Conservation (phyloP, 2,888 invertebrate species). For the Pachycephus smyrnensis region DNA sequence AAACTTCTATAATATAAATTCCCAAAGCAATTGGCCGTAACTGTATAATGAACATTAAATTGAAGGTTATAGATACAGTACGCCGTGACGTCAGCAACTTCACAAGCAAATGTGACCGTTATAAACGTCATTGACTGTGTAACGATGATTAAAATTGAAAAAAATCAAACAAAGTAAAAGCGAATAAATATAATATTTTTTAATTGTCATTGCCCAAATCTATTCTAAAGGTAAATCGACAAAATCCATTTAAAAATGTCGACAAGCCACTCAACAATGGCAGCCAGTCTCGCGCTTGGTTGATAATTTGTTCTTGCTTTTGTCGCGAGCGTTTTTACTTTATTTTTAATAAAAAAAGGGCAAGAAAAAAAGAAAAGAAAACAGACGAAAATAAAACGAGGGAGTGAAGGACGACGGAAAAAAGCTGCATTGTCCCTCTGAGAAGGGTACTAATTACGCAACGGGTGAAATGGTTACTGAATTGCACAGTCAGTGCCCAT, state of each 20-base stretch:
- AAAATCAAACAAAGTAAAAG: too few relatives aligned
- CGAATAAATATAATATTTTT: background rate
- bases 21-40: background rate
- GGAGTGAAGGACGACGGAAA: background rate
- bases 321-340: too few relatives aligned
- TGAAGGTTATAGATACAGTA: too few relatives aligned
- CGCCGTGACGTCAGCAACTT: too few relatives aligned
- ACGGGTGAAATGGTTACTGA: background rate
- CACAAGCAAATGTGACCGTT: too few relatives aligned
- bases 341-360: too few relatives aligned
- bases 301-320: background rate
- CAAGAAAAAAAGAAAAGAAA: accelerated
- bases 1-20: background rate
- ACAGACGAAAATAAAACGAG: background rate
- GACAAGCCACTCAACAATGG: background rate
- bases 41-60: background rate
- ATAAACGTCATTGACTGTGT: too few relatives aligned
- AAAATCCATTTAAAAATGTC: background rate
- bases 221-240: too few relatives aligned
- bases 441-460: background rate
- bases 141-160: too few relatives aligned
- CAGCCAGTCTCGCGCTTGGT: background rate
- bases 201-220: too few relatives aligned
- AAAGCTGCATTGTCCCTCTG: background rate
- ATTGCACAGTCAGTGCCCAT: background rate